Conservation (phyloP, 2,888 invertebrate species). For the Trichopria drosophilae region DNA sequence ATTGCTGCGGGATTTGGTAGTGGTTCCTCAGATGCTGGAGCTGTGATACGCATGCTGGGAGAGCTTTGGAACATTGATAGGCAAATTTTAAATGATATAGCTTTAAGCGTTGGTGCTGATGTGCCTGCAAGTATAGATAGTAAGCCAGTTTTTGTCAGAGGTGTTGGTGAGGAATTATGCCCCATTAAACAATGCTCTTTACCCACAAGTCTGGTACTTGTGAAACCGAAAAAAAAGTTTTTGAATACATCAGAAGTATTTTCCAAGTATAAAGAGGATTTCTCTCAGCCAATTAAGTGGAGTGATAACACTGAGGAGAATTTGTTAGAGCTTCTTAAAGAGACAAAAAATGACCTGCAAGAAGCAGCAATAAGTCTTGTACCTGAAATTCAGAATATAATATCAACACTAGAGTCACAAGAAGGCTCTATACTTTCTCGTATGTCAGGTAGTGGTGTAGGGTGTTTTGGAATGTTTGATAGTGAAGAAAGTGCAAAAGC, state of each 20-base stretch:
- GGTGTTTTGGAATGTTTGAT: too few species aligned
- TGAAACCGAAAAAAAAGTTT: constrained; percentile 20
- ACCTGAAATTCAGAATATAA: constrained; percentile 20
- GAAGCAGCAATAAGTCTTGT: constrained; percentile 19
- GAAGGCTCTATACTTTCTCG: too few species aligned
- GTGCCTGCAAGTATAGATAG: constrained; percentile 18
- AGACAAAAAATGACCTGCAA: constrained; percentile 19
- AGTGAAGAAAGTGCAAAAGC: too few species aligned
- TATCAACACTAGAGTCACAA: too few species aligned
- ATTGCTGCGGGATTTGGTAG: constrained; percentile 20
- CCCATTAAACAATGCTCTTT: constrained; percentile 9
- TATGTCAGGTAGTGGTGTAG: too few species aligned
- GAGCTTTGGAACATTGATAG: constrained; percentile 17
- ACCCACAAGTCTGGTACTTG: constrained; percentile 19
- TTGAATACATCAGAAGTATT: constrained; percentile 20
- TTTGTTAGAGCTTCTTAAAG: constrained; percentile 20
- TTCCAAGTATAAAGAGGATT: constrained; percentile 14
- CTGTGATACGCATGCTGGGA: constrained; percentile 18
- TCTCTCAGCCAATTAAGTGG: constrained; percentile 19
- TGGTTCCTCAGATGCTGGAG: constrained; percentile 21
- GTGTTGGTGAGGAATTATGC: constrained; percentile 19
- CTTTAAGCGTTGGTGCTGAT: constrained; percentile 18
- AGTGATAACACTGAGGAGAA: constrained; percentile 17
- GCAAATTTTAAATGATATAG: constrained; percentile 20
- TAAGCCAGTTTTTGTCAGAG: constrained; percentile 19